A percentile compares a stretch with the other conserved stretches of the same genome.
Conservation (phyloP, 1,140 invertebrate genomes). For the Heterodera schachtii region DNA sequence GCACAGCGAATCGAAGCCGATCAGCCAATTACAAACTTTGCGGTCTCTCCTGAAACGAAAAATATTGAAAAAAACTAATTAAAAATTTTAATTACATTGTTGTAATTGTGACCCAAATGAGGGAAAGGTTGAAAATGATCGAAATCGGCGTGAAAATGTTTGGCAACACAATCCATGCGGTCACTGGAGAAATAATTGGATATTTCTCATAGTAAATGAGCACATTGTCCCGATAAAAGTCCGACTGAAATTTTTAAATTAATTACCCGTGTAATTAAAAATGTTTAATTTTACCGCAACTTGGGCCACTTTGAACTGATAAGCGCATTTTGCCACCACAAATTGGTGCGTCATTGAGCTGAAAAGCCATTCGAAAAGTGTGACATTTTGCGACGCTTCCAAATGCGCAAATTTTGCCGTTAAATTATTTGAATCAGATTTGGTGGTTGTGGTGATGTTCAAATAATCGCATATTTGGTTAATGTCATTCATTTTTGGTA, state of each 20-base stretch:
- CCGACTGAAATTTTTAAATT: background rate
- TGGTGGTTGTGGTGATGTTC: conserved; percentile 18
- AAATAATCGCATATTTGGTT: conserved; percentile 19
- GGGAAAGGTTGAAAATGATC: too few species aligned
- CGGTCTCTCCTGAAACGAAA: background rate
- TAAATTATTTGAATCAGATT: conserved; percentile 15
- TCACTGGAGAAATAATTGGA: background rate
- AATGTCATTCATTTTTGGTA: too few species aligned
- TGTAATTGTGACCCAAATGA: background rate
- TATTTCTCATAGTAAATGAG: background rate
- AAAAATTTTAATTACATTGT: background rate
- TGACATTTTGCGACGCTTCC: background rate
- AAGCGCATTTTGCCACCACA: background rate
- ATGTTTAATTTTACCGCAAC: background rate
- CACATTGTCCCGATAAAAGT: background rate
- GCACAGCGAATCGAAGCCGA: conserved; percentile 20
- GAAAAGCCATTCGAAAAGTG: background rate
- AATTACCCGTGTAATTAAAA: too few species aligned
- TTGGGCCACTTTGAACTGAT: background rate
- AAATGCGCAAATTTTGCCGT: conserved; percentile 21
- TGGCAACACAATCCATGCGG: background rate
- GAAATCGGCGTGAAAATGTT: too few species aligned
- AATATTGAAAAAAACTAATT: background rate
- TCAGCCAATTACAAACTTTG: conserved; percentile 26
- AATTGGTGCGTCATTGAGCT: too few species aligned